Evolutionary conservation across 2,797 vertebrate genomes (phyloP), one percentile per base, ranked within the genome.

Genomic region (Garrulus glandarius): DNA sequence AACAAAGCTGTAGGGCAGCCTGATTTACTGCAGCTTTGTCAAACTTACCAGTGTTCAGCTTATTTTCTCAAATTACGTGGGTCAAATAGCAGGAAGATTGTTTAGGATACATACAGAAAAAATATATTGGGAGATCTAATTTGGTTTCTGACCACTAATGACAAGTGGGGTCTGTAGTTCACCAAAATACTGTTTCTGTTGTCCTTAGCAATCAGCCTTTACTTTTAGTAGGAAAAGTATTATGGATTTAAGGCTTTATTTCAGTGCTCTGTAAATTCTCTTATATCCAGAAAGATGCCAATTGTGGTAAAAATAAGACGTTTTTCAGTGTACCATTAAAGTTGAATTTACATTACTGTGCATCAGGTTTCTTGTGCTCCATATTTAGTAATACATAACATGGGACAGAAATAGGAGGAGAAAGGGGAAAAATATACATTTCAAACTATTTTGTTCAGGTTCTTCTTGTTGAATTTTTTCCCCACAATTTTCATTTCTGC

Each of bases 61-160:
- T 89, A 87, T 96, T 97, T 97, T 94, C 94, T 91, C 67, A 96
- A 96, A 96, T 97, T 96, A 97, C 71, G 76, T 57, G 92, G 95
- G 95, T 97, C 96, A 94, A 94, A 95, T 96, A 97, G 61, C 94
- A 96, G 90, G 95, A 98, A 96, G 50, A 97, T 97, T 97, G 95
- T 96, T 97, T 91, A 93, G 91, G 96, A 97, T 91, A 74, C 72
- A 87, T 29, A 94, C 26, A 68, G 76, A 95, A 81, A 52, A 97
- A 85, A 91, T 59, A 80, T 59, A 92, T 87, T 52, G 65, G 67
- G 80, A 96, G 88, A 95, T 91, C 84, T 97, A 82, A 94, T 94
- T 97, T 97, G 87, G 81, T 87, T 93, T 95, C 59, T 97, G 96
- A 95, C 92, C 87, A 94, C 87, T 97, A 97, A 97, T 81, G 87